Evolutionary conservation across 1,140 invertebrate genomes (phyloP).

Genomic region (Eciton burchellii): DNA sequence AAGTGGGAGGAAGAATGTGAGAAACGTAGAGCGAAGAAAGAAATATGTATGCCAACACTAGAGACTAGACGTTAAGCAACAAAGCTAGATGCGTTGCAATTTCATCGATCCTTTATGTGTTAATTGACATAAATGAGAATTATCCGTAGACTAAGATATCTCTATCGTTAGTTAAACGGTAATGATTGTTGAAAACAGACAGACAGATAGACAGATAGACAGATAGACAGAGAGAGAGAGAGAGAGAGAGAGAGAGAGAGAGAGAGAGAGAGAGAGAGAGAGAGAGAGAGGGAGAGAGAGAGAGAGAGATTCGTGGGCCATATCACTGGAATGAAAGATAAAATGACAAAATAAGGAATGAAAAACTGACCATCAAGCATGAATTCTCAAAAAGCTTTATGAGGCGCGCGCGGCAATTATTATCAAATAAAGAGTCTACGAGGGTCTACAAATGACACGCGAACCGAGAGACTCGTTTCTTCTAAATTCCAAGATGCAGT

Average conservation of each 20-base stretch:
- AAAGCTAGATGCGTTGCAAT: not conserved
- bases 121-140: conserved; percentile 35
- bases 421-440: conserved; percentile 83
- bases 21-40: conserved; percentile 6
- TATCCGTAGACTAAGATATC: conserved; percentile 31
- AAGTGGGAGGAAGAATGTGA: not conserved
- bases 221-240: not conserved
- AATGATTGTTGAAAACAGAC: conserved; percentile 11
- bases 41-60: conserved; percentile 8
- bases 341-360: conserved; percentile 71
- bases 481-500: not conserved
- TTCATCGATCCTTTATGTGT: not conserved
- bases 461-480: conserved; percentile 68
- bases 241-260: not conserved
- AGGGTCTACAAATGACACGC: conserved; percentile 76
- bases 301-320: not conserved
- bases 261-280: too few relatives aligned
- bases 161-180: conserved; percentile 50
- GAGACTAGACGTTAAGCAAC: not conserved
- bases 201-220: too few relatives aligned
- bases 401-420: conserved; percentile 79
- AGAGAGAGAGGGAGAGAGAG: too few relatives aligned
- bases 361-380: conserved; percentile 74
- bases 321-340: conserved; percentile 34
- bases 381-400: conserved; percentile 75